Evolutionary conservation across 2,888 invertebrate species (phyloP), one percentile per base, ranked within the genome.

Genomic region (Loripinus fragilis): DNA sequence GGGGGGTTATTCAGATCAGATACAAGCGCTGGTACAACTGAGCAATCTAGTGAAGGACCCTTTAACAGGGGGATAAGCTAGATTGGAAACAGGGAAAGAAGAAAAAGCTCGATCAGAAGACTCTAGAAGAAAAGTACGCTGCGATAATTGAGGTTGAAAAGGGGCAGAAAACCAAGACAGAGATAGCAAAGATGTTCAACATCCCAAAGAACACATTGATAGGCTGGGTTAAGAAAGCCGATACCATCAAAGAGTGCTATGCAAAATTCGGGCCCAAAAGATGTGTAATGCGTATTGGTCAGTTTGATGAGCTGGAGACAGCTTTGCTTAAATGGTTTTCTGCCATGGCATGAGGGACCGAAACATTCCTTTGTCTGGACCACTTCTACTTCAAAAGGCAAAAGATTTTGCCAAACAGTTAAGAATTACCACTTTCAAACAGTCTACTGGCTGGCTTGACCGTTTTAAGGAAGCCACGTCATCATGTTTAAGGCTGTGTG

Each of bases 331-430:
- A 30, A 8, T 60, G 67, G 67, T 67, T 41, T n/a, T 23, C 33
- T 10, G 20, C 25, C 1, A 38, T 38, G 23, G 8, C 1, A 38
- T 38, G 23, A 7, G 42, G 23, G 45, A 45, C 42, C 20, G 38
- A 20, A 67, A 67, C 20, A 38, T 67, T 3, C 67, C 67, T n/a
- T 35, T 67, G 7, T 42, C 67, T 2, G 67, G 67, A 8, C 42
- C 41, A 3, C 8, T 67, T 25, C 33, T 67, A 42, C 33, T 41
- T 12, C 2, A 38, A n/a, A 38, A 23, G 23, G 67, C 67, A 5
- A 8, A 20, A 78, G 76, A 42, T 3, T 42, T 67, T 28, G 67
- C 67, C 42, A 23, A 25, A 1, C 25, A 12, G 15, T 42, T 67
- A 17, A 12, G 38, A 38, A 38, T 38, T 8, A 38, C 38, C n/a